Evolutionary conservation across 2,888 invertebrate genomes (phyloP), one percentile per base, ranked within the genome.

Genomic region (Amiota communis): DNA sequence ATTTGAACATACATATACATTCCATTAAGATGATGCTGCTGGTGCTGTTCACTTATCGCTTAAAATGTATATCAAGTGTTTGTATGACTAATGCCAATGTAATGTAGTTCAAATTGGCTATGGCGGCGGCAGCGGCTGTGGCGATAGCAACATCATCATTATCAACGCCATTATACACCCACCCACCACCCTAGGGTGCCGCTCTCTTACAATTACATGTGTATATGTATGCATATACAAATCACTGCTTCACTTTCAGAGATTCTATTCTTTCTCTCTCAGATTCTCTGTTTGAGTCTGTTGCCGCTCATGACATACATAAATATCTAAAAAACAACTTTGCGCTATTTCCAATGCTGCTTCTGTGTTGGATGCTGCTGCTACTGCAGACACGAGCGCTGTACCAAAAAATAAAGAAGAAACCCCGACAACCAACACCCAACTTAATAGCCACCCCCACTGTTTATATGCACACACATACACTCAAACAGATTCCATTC

Each of bases 231-330:
- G n/a, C n/a, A n/a, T n/a, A n/a, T 51, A 51, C 53, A 51, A 51
- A 51, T 51, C 65, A n/a, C 65, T 65, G 15, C 48, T 13, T 65
- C 48, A 17, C 1, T 65, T 15, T 48, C 15, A 48, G 36, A 17
- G 15, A 36, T 15, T 36, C 63, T 63, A 10, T 63, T 17, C 13
- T 15, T n/a, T 13, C 64, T 64, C 4, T 64, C 48, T 15, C n/a
- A n/a, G 53, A 53, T 13, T n/a, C n/a, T n/a, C n/a, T 53, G 53
- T 10, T 6, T 53, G 53, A 15, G 13, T 53, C 1, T n/a, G 53
- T n/a, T 36, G 36, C 75, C 82, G 81, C 82, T 83, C 83, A 82
- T 83, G 83, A 84, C 83, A 83, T 84, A 83, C 81, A 83, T 83
- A 81, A 61, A 79, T 72, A 72, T 20, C 51, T 47, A 63, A 63